Percentiles rank a stretch among this genome's conserved stretches.
Evolutionary conservation across 2,888 invertebrate genomes (phyloP).

Genomic region (Lydus trimaculatus): DNA sequence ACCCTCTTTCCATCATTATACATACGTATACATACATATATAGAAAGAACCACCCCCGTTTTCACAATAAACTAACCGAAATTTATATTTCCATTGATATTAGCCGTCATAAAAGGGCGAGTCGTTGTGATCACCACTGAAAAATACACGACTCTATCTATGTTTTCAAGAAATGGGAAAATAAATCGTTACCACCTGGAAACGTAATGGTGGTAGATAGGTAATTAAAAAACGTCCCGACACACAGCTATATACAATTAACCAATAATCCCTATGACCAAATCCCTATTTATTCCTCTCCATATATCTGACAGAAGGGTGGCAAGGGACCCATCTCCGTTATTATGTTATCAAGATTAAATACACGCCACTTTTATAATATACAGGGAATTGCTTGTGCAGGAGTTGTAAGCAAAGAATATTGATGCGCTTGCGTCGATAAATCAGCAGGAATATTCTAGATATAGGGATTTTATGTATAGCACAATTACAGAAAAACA

Average conservation of each 20-base stretch:
- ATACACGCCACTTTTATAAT: constrained; percentile 48
- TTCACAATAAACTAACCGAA: constrained; percentile 18
- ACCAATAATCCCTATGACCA: constrained; percentile 54
- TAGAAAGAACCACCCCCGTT: constrained; percentile 13
- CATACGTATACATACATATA: neutral
- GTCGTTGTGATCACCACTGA: neutral
- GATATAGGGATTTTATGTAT: neutral
- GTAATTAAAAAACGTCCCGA: constrained; percentile 50
- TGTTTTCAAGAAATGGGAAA: constrained; percentile 11
- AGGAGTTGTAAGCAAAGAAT: constrained; percentile 24
- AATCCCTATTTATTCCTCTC: constrained; percentile 56
- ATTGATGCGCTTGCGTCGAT: constrained; percentile 20
- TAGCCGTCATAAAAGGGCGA: neutral
- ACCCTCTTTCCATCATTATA: neutral
- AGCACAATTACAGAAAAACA: neutral
- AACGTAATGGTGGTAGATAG: constrained; percentile 2
- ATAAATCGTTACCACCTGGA: constrained; percentile 18
- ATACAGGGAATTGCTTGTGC: constrained; percentile 36
- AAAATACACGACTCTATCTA: neutral
- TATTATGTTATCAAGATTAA: constrained; percentile 56
- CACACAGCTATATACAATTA: constrained; percentile 51
- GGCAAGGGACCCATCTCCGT: constrained; percentile 54
- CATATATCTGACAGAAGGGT: constrained; percentile 55
- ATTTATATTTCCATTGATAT: constrained; percentile 13
- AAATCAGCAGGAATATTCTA: constrained; percentile 16